A percentile compares a stretch with the other conserved stretches of the same genome.
These are phyloP conservation scores for Drosophila nr. medialis DNA, from an alignment of 2,888 invertebrate genomes.

Conservation along the genomic window DNA sequence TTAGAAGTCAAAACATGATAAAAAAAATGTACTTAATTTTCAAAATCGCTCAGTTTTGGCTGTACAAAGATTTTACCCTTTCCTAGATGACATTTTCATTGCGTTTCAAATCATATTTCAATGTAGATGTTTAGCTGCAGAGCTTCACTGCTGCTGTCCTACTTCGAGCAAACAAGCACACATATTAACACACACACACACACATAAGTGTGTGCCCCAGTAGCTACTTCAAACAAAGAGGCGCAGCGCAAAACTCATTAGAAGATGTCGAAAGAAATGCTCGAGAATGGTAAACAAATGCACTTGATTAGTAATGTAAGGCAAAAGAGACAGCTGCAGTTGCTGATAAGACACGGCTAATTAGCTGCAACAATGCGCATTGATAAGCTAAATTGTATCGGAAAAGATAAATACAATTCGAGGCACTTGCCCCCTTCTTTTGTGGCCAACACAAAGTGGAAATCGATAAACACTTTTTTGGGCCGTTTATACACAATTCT, in stretches of 20 bases:
- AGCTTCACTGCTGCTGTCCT: constrained; percentile 1
- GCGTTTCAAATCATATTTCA: background rate
- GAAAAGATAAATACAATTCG: constrained; percentile 37
- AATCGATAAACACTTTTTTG: background rate
- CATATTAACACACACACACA: background rate
- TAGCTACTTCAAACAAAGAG: constrained; percentile 33
- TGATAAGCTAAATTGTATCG: constrained; percentile 52
- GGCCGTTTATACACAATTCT: background rate
- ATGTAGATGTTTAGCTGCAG: background rate
- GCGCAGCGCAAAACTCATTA: constrained; percentile 60
- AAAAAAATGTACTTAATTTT: too few relatives aligned
- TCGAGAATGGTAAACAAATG: constrained; percentile 61
- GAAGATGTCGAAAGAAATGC: constrained; percentile 62
- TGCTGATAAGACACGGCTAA: constrained; percentile 70
- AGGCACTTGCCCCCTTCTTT: background rate
- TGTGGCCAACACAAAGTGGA: background rate
- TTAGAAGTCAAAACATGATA: too few relatives aligned
- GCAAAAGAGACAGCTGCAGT: constrained; percentile 59
- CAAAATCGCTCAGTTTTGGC: background rate
- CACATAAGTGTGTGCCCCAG: constrained; percentile 12
- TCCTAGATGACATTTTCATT: background rate
- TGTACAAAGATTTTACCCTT: background rate
- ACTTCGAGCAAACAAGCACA: background rate
- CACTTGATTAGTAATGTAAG: constrained; percentile 70
- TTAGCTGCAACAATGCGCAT: constrained; percentile 62